These are phyloP conservation scores for Morone chrysops DNA, from an alignment of 2,113 vertebrate species.

Conservation along the genomic window DNA sequence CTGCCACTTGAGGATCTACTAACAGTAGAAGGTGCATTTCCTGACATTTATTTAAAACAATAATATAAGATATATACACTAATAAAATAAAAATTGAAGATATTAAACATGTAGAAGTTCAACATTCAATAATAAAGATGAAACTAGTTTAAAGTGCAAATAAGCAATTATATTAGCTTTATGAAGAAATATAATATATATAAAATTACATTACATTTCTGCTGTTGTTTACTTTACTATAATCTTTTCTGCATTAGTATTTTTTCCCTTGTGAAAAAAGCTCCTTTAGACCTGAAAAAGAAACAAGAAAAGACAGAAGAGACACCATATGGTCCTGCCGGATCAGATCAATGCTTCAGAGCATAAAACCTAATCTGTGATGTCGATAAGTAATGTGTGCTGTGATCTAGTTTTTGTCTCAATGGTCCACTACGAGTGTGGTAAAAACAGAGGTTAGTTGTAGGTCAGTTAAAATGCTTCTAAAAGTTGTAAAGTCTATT, in stretches of 20 bases:
- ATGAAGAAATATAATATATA: neutral
- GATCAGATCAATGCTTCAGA: neutral
- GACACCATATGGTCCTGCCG: neutral
- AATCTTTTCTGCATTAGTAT: neutral
- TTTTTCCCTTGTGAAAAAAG: neutral
- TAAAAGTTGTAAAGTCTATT: neutral
- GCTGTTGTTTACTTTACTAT: neutral
- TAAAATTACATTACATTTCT: neutral
- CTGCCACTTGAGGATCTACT: neutral
- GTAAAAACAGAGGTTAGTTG: conserved; percentile 8
- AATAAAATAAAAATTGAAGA: too few species aligned
- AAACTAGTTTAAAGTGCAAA: too few species aligned
- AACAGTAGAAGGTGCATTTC: too few species aligned
- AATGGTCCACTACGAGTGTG: neutral
- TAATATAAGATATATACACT: too few species aligned
- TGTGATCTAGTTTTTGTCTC: neutral
- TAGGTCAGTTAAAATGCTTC: conserved; percentile 4
- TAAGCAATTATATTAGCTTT: neutral
- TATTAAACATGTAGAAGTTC: too few species aligned
- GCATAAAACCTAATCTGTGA: neutral
- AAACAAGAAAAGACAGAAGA: neutral
- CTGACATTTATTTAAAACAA: too few species aligned
- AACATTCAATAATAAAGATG: too few species aligned
- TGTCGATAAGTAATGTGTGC: too few species aligned
- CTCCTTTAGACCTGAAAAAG: neutral